phyloP scores from a whole-genome alignment of 2,888 invertebrate species.

The Dermolepida albohirtum region DNA sequence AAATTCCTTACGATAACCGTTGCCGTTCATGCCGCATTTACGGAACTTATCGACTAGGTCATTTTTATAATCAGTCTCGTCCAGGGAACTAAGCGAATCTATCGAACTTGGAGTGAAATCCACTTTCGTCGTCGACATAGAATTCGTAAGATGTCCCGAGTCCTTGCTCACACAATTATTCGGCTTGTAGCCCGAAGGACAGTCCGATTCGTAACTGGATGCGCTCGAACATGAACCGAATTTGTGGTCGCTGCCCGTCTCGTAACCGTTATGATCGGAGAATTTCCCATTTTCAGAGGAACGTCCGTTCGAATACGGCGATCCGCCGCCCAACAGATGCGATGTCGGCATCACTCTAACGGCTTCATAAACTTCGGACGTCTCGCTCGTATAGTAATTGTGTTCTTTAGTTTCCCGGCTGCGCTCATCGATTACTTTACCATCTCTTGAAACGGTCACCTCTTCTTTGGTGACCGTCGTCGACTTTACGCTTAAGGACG shows the following conservation, averaged over 20 bases:
- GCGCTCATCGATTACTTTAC: conserved; percentile 77
- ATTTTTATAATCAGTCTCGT: conserved; percentile 62
- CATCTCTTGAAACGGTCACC: conserved; percentile 75
- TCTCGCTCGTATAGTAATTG: conserved; percentile 75
- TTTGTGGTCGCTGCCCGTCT: conserved; percentile 61
- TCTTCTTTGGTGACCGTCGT: conserved; percentile 78
- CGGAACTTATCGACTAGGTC: conserved; percentile 59
- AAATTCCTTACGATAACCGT: conserved; percentile 49
- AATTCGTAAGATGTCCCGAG: conserved; percentile 63
- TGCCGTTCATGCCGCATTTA: conserved; percentile 56
- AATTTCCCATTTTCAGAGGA: conserved; percentile 53
- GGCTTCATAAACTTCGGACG: conserved; percentile 77
- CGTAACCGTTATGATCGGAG: conserved; percentile 61
- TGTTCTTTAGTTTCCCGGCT: conserved; percentile 78
- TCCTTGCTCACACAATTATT: conserved; percentile 58
- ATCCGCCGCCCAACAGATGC: conserved; percentile 56
- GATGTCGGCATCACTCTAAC: conserved; percentile 62
- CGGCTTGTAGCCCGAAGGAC: conserved; percentile 40
- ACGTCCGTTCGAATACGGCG: conserved; percentile 53
- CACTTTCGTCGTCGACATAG: conserved; percentile 59
- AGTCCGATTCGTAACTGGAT: conserved; percentile 63
- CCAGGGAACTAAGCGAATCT: conserved; percentile 64
- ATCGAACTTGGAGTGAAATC: conserved; percentile 63
- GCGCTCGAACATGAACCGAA: conserved; percentile 63
- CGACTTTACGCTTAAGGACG: conserved; percentile 77